phyloP scores from a whole-genome alignment of 2,113 vertebrate species.

The Brevimyrus niger region DNA sequence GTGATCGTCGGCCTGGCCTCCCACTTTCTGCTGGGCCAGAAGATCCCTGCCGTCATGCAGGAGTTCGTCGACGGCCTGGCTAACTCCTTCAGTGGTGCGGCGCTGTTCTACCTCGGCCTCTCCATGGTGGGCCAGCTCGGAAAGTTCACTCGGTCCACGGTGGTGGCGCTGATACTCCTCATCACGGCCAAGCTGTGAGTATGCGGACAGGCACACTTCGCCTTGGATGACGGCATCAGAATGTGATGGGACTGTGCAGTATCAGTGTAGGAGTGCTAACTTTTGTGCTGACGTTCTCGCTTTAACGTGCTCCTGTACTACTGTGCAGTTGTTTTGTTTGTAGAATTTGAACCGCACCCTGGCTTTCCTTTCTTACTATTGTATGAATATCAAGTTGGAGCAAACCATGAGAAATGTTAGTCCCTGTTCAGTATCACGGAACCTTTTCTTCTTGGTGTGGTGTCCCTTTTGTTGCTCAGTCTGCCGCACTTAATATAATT shows the following conservation, averaged over 20 bases:
- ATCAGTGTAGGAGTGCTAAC: background rate
- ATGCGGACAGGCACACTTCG: background rate
- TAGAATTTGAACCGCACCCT: background rate
- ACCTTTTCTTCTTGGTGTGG: background rate
- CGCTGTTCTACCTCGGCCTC: conserved; percentile 92
- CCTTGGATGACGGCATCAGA: too few relatives aligned
- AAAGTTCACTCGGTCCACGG: conserved; percentile 79
- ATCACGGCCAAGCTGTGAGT: conserved; percentile 98
- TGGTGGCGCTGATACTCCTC: conserved; percentile 84
- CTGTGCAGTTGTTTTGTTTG: background rate
- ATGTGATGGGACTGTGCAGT: background rate
- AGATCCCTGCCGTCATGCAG: conserved; percentile 77
- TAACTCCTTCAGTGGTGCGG: conserved; percentile 90
- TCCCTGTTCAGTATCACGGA: background rate
- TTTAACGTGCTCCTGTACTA: background rate
- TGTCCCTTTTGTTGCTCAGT: background rate
- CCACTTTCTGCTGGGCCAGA: conserved; percentile 82
- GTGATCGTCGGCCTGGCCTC: conserved; percentile 82
- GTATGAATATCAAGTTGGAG: background rate
- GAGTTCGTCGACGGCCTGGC: conserved; percentile 87
- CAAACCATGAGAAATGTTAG: background rate
- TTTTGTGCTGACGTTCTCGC: background rate
- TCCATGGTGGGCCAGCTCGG: conserved; percentile 91
- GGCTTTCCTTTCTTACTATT: background rate
- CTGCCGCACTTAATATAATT: background rate